These are phyloP conservation scores for Equus quagga DNA, from an alignment of 2,113 vertebrate species.

Conservation along the genomic window DNA sequence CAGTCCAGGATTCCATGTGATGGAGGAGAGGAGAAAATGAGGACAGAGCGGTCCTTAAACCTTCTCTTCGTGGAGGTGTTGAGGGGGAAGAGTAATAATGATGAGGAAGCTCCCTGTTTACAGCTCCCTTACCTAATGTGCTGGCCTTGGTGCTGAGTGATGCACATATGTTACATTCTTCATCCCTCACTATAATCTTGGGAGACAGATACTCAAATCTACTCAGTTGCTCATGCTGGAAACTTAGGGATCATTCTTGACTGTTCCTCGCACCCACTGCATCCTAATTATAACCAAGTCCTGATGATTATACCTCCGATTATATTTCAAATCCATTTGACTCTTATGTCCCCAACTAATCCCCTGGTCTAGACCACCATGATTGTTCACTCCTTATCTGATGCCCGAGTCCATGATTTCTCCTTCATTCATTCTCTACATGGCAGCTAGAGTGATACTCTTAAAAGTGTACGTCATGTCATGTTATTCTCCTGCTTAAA, in stretches of 20 bases:
- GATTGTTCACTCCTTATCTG: not conserved
- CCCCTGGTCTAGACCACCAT: not conserved
- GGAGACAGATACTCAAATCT: not conserved
- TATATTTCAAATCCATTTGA: not conserved
- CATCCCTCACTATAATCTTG: not conserved
- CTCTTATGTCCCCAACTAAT: not conserved
- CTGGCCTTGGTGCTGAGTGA: not conserved
- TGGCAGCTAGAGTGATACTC: not conserved
- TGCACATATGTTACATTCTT: not conserved
- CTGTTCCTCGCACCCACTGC: not conserved
- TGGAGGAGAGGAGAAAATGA: constrained; percentile 6
- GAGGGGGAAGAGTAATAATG: not conserved
- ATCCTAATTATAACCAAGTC: constrained; percentile 1
- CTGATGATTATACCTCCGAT: not conserved
- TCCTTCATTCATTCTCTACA: not conserved
- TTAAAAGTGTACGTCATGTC: not conserved
- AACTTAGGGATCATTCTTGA: not conserved
- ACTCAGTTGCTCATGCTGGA: not conserved
- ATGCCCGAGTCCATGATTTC: not conserved
- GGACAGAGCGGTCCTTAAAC: not conserved
- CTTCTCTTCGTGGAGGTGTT: not conserved
- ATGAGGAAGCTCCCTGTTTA: not conserved
- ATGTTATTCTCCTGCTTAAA: not conserved
- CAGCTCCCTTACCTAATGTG: not conserved
- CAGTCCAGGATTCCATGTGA: not conserved